phyloP scores from a whole-genome alignment of 1,140 invertebrate species.

The Aphelenchoides avenae region DNA sequence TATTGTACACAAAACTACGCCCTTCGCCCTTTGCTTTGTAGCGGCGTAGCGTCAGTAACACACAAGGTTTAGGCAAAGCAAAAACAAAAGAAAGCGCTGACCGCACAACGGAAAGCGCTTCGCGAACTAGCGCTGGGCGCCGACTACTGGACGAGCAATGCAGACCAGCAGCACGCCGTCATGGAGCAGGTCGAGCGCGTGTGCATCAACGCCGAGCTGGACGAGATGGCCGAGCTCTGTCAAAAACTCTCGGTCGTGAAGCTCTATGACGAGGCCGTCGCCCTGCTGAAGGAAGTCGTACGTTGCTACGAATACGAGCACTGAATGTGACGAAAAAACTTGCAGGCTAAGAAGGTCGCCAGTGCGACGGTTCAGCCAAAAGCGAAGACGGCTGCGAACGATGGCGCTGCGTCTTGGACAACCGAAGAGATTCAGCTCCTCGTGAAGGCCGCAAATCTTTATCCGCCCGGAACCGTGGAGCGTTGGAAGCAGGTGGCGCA shows the following conservation, averaged over 20 bases:
- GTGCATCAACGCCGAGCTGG: conserved; percentile 27
- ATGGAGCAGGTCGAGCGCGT: conserved; percentile 39
- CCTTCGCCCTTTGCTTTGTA: too few relatives aligned
- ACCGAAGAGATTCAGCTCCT: conserved; percentile 34
- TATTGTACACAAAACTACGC: too few relatives aligned
- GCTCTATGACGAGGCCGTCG: conserved; percentile 30
- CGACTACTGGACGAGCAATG: conserved; percentile 42
- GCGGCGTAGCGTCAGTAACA: too few relatives aligned
- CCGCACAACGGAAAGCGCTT: conserved; percentile 28
- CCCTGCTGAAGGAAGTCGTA: conserved; percentile 24
- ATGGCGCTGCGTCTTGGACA: conserved; percentile 22
- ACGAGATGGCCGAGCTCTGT: conserved; percentile 27
- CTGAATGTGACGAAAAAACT: conserved; percentile 9
- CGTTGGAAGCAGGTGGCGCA: conserved; percentile 37
- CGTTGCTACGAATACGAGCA: conserved; percentile 12
- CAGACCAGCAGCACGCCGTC: conserved; percentile 10
- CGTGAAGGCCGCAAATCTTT: conserved; percentile 42
- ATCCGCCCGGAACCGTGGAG: conserved; percentile 33
- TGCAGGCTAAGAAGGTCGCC: neutral
- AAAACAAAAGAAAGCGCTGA: conserved; percentile 33
- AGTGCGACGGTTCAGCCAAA: neutral
- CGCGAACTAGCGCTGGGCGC: conserved; percentile 26
- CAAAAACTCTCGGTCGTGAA: conserved; percentile 19
- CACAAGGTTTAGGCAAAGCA: conserved; percentile 45
- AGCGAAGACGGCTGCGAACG: neutral